Percentiles rank a stretch among this genome's conserved stretches.
Conservation (phyloP, 23 tunicate species). For the Ciona savignyi region DNA sequence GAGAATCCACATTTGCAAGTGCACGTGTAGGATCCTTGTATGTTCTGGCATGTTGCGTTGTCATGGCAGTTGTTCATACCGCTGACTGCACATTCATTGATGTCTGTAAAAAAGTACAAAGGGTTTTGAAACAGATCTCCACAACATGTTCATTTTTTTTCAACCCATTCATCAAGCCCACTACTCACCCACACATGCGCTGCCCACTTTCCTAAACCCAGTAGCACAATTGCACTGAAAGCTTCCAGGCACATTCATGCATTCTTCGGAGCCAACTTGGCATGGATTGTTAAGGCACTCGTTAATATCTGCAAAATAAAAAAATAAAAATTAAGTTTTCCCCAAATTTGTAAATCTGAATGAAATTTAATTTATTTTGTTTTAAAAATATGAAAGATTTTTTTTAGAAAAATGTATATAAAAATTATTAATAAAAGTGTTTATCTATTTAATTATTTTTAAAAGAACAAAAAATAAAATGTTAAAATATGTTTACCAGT, state of each 20-base stretch:
- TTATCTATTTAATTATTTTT: too few relatives aligned
- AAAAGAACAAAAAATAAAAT: too few relatives aligned
- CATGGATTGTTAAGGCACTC: not conserved
- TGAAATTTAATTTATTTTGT: too few relatives aligned
- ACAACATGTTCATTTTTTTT: not conserved
- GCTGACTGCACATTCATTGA: not conserved
- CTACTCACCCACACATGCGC: not conserved
- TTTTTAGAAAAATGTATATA: too few relatives aligned
- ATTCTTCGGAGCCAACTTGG: not conserved
- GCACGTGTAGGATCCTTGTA: not conserved
- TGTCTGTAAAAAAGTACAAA: not conserved
- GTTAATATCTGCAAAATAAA: not conserved
- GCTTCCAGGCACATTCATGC: not conserved
- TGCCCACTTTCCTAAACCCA: not conserved
- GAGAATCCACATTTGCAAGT: conserved; percentile 10
- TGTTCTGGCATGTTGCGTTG: conserved; percentile 1
- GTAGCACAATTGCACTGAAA: not conserved
- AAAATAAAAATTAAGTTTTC: too few relatives aligned
- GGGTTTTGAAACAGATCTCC: not conserved
- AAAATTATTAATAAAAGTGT: too few relatives aligned
- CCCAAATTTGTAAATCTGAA: too few relatives aligned
- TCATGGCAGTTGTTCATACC: not conserved
- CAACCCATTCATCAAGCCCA: not conserved
- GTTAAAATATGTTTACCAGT: too few relatives aligned
- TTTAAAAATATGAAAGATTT: too few relatives aligned